These are phyloP conservation scores for Lepidurus couesii DNA, from an alignment of 1,140 invertebrate genomes.

Conservation along the genomic window DNA sequence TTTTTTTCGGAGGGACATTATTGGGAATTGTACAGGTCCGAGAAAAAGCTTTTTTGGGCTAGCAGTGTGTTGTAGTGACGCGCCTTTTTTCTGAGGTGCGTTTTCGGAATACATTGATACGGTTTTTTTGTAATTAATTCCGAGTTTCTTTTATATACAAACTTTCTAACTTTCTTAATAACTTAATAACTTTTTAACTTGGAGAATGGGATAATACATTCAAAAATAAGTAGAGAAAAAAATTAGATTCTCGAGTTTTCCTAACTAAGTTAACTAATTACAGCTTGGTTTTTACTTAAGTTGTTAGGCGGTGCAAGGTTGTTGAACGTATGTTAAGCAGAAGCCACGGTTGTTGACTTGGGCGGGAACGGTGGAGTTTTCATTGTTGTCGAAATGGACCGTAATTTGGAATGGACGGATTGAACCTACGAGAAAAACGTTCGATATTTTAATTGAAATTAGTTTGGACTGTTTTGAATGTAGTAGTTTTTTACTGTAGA, in stretches of 20 bases:
- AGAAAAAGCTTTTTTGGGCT: not conserved
- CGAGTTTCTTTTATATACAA: not conserved
- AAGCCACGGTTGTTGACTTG: slow-evolving; percentile 39
- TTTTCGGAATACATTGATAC: slow-evolving; percentile 10
- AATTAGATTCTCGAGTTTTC: not conserved
- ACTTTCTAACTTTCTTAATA: not conserved
- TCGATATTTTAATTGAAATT: too few relatives aligned
- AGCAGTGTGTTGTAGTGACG: slow-evolving; percentile 17
- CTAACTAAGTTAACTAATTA: not conserved
- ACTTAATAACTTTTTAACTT: not conserved
- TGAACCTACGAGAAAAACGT: slow-evolving; percentile 51
- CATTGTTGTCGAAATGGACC: slow-evolving; percentile 67
- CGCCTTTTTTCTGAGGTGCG: slow-evolving; percentile 20
- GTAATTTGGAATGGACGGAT: slow-evolving; percentile 69
- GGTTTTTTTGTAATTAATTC: not conserved
- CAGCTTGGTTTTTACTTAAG: not conserved
- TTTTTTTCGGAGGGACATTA: not conserved
- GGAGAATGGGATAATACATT: not conserved
- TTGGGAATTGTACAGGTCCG: slow-evolving; percentile 3
- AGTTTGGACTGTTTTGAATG: too few relatives aligned
- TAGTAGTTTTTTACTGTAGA: slow-evolving; percentile 51
- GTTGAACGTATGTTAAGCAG: slow-evolving; percentile 39
- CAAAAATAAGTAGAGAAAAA: not conserved
- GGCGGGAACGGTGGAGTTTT: slow-evolving; percentile 52
- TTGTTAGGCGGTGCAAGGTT: slow-evolving; percentile 41